These are phyloP conservation scores for Cylloceria caligata DNA, from an alignment of 2,888 invertebrate species.

Conservation along the genomic window DNA sequence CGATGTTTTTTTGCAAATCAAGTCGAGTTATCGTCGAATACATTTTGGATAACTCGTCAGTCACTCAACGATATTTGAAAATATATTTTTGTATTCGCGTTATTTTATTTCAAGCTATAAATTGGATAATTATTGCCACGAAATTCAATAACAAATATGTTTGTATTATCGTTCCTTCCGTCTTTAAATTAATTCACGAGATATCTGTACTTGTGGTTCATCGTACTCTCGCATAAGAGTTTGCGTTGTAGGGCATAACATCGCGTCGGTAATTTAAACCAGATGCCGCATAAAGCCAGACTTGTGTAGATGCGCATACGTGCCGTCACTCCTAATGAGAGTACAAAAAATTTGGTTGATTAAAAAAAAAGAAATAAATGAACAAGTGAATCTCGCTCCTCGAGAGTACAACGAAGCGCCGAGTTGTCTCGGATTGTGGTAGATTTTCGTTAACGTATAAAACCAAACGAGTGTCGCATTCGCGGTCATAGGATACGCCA, in stretches of 20 bases:
- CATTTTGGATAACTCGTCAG: neutral
- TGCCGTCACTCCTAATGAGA: neutral
- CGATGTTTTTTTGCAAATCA: slow-evolving; percentile 23
- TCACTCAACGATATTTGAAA: no score
- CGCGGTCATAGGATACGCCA: slow-evolving; percentile 46
- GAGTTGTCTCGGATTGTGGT: neutral
- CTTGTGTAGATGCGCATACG: slow-evolving; percentile 52
- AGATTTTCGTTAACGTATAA: slow-evolving; percentile 36
- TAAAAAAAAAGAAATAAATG: slow-evolving; percentile 6
- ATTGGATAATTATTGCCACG: neutral
- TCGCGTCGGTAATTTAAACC: slow-evolving; percentile 71
- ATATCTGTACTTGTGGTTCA: slow-evolving; percentile 18
- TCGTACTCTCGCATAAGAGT: slow-evolving; percentile 25
- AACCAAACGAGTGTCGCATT: slow-evolving; percentile 43
- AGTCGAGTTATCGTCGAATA: slow-evolving; percentile 3
- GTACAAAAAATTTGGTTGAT: neutral
- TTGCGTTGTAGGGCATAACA: slow-evolving; percentile 61
- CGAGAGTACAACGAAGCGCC: neutral
- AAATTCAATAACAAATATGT: neutral
- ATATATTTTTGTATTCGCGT: no score
- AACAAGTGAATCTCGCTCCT: slow-evolving; percentile 15
- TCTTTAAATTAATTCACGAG: slow-evolving; percentile 13
- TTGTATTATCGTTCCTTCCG: neutral
- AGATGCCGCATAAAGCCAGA: slow-evolving; percentile 72
- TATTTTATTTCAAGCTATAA: neutral